A percentile compares a stretch with the other conserved stretches of the same genome.
phyloP scores from a whole-genome alignment of 2,113 vertebrate species.

The Thunnus thynnus region DNA sequence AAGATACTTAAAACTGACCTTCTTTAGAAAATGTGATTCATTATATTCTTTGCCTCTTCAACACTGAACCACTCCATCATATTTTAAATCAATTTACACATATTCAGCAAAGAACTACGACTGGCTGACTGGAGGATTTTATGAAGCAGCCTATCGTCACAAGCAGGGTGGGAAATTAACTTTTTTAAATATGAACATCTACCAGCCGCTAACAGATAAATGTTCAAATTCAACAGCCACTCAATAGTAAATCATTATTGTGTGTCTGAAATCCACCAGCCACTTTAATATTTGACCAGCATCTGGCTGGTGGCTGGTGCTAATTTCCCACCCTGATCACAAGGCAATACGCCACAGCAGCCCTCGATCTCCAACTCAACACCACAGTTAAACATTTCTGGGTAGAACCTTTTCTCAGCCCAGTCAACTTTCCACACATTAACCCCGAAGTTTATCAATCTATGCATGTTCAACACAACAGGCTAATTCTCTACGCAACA shows the following conservation, averaged over 20 bases:
- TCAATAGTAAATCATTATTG: no score
- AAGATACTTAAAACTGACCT: not conserved
- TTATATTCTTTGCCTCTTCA: conserved; percentile 7
- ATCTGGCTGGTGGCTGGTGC: no score
- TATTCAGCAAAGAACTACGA: conserved; percentile 20
- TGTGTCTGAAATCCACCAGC: no score
- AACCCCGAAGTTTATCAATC: conserved; percentile 22
- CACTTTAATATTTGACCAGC: no score
- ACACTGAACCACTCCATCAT: not conserved
- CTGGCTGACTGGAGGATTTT: conserved; percentile 9
- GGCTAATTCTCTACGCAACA: conserved; percentile 49
- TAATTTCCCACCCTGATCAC: not conserved
- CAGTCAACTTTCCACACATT: conserved; percentile 17
- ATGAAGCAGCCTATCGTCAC: conserved; percentile 10
- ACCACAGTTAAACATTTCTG: not conserved
- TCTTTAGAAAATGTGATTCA: not conserved
- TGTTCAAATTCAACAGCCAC: no score
- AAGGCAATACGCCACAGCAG: conserved; percentile 16
- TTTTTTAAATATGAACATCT: no score
- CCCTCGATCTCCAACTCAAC: not conserved
- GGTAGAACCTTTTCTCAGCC: not conserved
- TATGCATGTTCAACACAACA: conserved; percentile 43
- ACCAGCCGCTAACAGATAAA: no score
- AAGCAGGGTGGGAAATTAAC: no score
- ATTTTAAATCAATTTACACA: conserved; percentile 20